Conservation (phyloP, 2,888 invertebrate species). For the Aporophyla nigra region DNA sequence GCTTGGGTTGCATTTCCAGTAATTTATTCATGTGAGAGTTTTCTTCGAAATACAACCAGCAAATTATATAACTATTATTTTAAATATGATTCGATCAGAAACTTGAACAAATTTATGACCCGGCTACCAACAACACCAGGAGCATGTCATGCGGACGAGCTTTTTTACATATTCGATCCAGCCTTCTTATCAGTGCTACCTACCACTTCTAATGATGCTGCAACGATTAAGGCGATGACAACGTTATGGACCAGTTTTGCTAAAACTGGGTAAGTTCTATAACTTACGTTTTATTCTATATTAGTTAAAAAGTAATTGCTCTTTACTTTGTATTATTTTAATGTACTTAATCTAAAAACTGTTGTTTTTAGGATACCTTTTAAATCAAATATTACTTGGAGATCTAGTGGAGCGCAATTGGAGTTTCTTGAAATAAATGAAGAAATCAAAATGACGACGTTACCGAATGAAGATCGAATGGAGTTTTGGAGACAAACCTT, state of each 20-base stretch:
- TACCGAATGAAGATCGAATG: slow-evolving; percentile 61
- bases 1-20: slow-evolving; percentile 65
- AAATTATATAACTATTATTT: slow-evolving; percentile 73
- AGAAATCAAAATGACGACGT: slow-evolving; percentile 44
- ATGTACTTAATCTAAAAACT: background rate
- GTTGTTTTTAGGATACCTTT: slow-evolving; percentile 61
- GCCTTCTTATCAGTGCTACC: slow-evolving; percentile 45
- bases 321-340: background rate
- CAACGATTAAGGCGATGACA: slow-evolving; percentile 65
- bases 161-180: slow-evolving; percentile 70
- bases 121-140: slow-evolving; percentile 60
- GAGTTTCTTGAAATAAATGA: slow-evolving; percentile 57
- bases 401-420: slow-evolving; percentile 41
- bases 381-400: slow-evolving; percentile 40
- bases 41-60: slow-evolving; percentile 51
- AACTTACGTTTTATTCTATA: background rate
- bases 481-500: slow-evolving; percentile 61
- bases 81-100: slow-evolving; percentile 70
- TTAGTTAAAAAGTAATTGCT: background rate
- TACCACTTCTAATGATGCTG: slow-evolving; percentile 51
- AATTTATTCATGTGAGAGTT: slow-evolving; percentile 53
- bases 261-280: slow-evolving; percentile 69
- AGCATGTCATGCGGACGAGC: slow-evolving; percentile 71
- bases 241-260: slow-evolving; percentile 73
- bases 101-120: slow-evolving; percentile 66